Evolutionary conservation across 30 jellyfish, hydroid and myxozoan species (phyloP).

Genomic region (Turritopsis rubra): DNA sequence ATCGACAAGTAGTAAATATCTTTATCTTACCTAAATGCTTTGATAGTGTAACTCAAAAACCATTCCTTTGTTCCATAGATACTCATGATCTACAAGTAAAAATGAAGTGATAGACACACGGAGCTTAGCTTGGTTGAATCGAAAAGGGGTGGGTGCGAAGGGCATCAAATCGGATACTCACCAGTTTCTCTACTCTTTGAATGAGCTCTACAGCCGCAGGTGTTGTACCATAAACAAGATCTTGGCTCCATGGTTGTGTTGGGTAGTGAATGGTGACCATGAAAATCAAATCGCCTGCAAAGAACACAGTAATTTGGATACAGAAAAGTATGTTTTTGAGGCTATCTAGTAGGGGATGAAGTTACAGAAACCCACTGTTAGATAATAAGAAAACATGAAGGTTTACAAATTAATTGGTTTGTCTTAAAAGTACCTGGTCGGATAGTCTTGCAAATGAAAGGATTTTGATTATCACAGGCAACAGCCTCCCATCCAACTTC

Average conservation of each 20-base stretch:
- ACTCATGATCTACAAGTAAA: constrained; percentile 61
- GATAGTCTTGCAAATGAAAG: constrained; percentile 83
- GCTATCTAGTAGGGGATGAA: too few species aligned
- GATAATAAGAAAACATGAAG: neutral
- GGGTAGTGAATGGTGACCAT: constrained; percentile 92
- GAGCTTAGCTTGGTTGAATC: too few species aligned
- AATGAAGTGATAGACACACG: neutral
- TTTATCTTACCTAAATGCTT: constrained; percentile 72
- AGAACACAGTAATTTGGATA: neutral
- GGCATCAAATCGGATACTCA: neutral
- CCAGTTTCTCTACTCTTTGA: constrained; percentile 83
- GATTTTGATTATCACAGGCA: constrained; percentile 49
- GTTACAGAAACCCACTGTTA: too few species aligned
- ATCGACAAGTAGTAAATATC: too few species aligned
- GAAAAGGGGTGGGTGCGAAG: too few species aligned
- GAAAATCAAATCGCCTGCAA: constrained; percentile 64
- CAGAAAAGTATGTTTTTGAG: too few species aligned
- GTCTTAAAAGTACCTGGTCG: constrained; percentile 65
- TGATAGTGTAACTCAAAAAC: constrained; percentile 84
- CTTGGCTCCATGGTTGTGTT: constrained; percentile 81
- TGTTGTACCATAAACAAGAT: constrained; percentile 75
- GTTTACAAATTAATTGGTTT: neutral
- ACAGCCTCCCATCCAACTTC: constrained; percentile 82
- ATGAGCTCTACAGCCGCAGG: constrained; percentile 71
- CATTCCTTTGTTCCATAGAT: constrained; percentile 83